A percentile compares a stretch with the other conserved stretches of the same genome.
Evolutionary conservation across 2,113 vertebrate genomes (phyloP).

Genomic region (Oncorhynchus masou): DNA sequence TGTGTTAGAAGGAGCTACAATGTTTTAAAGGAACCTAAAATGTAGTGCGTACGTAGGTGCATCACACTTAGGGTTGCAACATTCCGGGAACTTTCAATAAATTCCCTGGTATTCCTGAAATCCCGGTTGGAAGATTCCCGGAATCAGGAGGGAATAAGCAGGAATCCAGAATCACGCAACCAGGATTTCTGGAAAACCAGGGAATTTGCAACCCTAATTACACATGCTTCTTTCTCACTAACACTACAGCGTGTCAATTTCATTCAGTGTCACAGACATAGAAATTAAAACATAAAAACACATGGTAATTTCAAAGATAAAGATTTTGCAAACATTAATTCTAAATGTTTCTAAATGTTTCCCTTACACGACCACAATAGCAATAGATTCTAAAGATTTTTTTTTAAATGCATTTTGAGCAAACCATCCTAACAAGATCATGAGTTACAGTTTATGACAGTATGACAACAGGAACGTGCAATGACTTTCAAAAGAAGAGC

Average conservation of each 20-base stretch:
- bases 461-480: neutral
- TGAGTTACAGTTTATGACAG: neutral
- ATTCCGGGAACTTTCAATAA: neutral
- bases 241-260: neutral
- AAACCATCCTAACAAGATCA: neutral
- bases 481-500: neutral
- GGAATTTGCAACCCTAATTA: no score
- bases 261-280: neutral
- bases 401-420: neutral
- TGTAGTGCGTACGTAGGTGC: neutral
- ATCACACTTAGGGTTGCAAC: neutral
- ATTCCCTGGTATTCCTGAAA: no score
- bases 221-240: no score
- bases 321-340: neutral
- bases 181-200: no score
- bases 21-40: neutral
- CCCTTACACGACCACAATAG: no score
- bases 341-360: neutral
- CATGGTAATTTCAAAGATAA: neutral
- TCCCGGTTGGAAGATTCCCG: no score
- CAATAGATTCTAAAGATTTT: no score
- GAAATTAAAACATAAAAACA: neutral
- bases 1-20: conserved; percentile 22
- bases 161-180: no score
- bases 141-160: no score